Conservation (phyloP, 1,140 invertebrate genomes). For the Pinna nobilis region DNA sequence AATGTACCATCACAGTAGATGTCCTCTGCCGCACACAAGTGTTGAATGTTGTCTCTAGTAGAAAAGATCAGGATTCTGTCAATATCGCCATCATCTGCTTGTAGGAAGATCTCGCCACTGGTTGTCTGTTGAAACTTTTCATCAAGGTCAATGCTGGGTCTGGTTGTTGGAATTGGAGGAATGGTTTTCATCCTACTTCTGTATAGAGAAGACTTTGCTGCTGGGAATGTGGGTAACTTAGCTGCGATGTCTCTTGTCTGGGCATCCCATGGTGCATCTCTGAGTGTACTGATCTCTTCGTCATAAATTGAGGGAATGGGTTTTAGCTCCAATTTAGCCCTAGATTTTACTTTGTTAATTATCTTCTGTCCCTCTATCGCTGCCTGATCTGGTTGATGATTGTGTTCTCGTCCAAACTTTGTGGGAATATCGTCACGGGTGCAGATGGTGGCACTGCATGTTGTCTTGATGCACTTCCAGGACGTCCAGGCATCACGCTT, state of each 20-base stretch:
- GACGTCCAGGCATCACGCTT: constrained; percentile 21
- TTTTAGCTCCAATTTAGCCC: constrained; percentile 1
- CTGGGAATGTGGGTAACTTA: constrained; percentile 2
- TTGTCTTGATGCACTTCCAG: constrained; percentile 3
- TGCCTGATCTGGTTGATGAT: constrained; percentile 14
- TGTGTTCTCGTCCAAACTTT: constrained; percentile 1
- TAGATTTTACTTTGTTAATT: background rate
- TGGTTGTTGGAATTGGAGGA: constrained; percentile 7
- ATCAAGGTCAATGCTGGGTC: constrained; percentile 1
- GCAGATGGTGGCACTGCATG: constrained; percentile 24
- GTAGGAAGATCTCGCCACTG: constrained; percentile 14
- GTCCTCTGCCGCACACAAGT: background rate
- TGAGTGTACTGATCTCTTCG: constrained; percentile 13
- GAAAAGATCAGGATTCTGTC: constrained; percentile 20
- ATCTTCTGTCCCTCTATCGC: constrained; percentile 8
- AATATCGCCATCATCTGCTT: constrained; percentile 7
- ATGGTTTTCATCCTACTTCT: background rate
- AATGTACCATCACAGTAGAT: constrained; percentile 24
- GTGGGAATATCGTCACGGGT: constrained; percentile 7
- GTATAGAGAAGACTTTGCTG: constrained; percentile 12
- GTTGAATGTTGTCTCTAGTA: constrained; percentile 1
- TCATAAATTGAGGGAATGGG: background rate
- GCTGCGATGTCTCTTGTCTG: background rate
- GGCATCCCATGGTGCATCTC: constrained; percentile 16
- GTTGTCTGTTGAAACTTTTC: constrained; percentile 3